Evolutionary conservation across 2,797 vertebrate genomes (phyloP).

Genomic region (Geotrypetes seraphini): DNA sequence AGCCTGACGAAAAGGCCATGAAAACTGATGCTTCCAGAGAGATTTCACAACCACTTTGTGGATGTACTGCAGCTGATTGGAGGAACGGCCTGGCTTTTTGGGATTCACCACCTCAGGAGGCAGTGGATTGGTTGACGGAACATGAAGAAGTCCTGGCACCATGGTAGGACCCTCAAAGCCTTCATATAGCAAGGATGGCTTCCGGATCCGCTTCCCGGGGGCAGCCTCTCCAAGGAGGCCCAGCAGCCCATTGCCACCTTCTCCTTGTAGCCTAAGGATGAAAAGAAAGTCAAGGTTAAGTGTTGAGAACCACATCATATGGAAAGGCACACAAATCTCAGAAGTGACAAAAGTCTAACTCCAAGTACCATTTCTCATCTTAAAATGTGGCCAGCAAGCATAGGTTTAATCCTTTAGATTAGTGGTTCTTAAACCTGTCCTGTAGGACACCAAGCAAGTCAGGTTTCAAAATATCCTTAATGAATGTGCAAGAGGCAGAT

Average conservation of each 20-base stretch:
- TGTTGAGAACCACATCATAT: too few species aligned
- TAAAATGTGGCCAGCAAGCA: background rate
- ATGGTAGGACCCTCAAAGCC: slow-evolving; percentile 85
- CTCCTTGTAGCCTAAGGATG: slow-evolving; percentile 2
- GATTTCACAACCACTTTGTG: slow-evolving; percentile 86
- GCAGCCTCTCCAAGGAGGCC: slow-evolving; percentile 56
- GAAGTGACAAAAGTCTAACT: background rate
- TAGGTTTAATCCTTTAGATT: slow-evolving; percentile 1
- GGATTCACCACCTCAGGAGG: slow-evolving; percentile 69
- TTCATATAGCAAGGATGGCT: slow-evolving; percentile 87
- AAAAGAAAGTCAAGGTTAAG: too few species aligned
- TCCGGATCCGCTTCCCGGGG: slow-evolving; percentile 82
- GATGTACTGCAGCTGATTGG: slow-evolving; percentile 87
- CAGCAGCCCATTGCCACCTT: slow-evolving; percentile 7
- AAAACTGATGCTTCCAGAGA: slow-evolving; percentile 88
- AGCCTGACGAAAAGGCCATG: slow-evolving; percentile 88
- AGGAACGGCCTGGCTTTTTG: slow-evolving; percentile 69
- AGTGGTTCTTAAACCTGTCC: too few species aligned
- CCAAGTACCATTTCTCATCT: background rate
- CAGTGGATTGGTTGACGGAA: slow-evolving; percentile 49
- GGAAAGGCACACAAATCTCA: background rate
- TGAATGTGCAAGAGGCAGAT: too few species aligned
- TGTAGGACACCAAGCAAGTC: too few species aligned
- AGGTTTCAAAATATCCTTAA: too few species aligned
- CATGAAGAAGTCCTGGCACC: slow-evolving; percentile 49